phyloP scores from a whole-genome alignment of 2,113 vertebrate species.

The Etia nguti region DNA sequence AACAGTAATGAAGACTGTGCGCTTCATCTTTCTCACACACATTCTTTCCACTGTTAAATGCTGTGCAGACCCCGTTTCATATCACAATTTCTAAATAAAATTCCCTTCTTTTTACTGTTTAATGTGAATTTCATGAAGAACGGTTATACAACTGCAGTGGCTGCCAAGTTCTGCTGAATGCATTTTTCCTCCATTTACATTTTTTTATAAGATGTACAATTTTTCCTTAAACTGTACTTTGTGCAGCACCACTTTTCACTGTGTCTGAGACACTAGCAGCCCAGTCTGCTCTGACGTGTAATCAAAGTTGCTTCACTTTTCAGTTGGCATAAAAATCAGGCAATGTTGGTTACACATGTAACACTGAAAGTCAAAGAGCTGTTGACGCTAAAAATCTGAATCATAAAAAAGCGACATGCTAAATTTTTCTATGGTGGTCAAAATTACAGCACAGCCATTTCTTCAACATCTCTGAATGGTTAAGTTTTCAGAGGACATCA shows the following conservation, averaged over 20 bases:
- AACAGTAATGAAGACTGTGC: background rate
- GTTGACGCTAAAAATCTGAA: background rate
- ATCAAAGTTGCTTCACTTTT: background rate
- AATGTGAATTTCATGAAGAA: background rate
- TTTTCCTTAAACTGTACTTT: background rate
- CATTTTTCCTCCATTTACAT: background rate
- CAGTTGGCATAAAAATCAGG: background rate
- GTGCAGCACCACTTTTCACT: background rate
- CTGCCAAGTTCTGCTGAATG: background rate
- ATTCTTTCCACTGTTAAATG: background rate
- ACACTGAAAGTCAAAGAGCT: background rate
- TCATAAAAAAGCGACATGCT: background rate
- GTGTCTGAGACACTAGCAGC: background rate
- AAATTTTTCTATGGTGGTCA: background rate
- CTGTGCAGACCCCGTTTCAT: fast-evolving
- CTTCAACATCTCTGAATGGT: background rate
- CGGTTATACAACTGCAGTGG: background rate
- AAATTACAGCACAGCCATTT: background rate
- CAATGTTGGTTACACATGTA: background rate
- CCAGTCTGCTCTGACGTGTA: background rate
- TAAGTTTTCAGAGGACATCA: background rate
- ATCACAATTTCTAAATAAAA: background rate
- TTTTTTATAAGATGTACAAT: background rate
- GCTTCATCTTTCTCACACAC: background rate
- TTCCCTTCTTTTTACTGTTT: background rate